Conservation (phyloP, 64 coral and sea anemone genomes). For the Dendronephthya gigantea region DNA sequence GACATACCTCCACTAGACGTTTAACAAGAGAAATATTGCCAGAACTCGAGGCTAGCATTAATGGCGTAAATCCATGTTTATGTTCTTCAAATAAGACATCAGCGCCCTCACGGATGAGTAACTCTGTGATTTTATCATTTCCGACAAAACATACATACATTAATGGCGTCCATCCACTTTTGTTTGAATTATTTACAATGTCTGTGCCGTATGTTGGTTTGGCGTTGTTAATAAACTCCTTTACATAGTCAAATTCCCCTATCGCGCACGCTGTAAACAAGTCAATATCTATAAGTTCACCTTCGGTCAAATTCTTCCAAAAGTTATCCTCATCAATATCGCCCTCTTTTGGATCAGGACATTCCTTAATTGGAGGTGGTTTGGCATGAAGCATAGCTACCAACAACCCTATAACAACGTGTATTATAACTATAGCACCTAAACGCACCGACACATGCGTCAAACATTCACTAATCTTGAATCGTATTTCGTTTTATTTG, state of each 20-base stretch:
- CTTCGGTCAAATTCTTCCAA: constrained; percentile 11
- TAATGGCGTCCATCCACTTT: background rate
- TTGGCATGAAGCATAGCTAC: background rate
- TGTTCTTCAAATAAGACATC: background rate
- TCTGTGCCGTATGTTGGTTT: background rate
- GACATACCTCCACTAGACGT: background rate
- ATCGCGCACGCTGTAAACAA: constrained; percentile 10
- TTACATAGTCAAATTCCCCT: background rate
- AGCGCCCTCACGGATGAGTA: background rate
- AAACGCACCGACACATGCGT: too few species aligned
- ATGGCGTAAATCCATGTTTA: background rate
- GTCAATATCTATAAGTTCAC: constrained; percentile 9
- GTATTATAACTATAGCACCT: too few species aligned
- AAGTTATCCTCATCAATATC: background rate
- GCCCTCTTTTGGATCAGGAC: background rate
- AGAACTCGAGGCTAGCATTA: background rate
- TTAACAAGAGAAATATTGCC: background rate
- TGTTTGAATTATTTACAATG: background rate
- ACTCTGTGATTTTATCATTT: background rate
- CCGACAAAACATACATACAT: constrained; percentile 5
- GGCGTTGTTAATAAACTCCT: background rate
- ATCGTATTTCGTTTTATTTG: background rate
- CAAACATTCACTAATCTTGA: background rate
- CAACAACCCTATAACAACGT: background rate
- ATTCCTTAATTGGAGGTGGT: background rate